Base-by-base conservation (phyloP, 2,888 invertebrate species). In the Asteroscopus sphinx region DNA sequence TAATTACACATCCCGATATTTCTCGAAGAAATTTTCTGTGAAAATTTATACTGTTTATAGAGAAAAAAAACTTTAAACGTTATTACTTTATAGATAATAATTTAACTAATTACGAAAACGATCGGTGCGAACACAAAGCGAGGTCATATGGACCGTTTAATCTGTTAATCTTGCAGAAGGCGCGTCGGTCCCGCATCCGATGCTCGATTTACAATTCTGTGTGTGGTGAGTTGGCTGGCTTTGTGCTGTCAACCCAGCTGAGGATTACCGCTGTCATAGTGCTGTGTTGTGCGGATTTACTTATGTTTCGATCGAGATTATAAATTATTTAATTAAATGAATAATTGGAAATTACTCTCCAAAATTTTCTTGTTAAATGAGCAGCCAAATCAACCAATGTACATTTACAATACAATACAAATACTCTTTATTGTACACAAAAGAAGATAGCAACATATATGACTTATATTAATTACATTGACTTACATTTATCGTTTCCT, bases 161-260 rank as follows among this genome's bases (percentile, higher is more conserved):
- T 76, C 68, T 52, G 65, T 63, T 75, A 73, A 73, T 61, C 54
- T 65, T 59, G 59, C 73, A 67, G 61, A 68, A 64, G 62, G 59
- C 36, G 42, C 40, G 56, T 45, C 33, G 48, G 60, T 57, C 48
- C 41, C 45, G 39, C 53, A 52, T 28, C 71, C 65, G 59, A 55
- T 61, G 69, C 53, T 51, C 53, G 59, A 77, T 80, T 80, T 71
- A 70, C 52, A 61, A 80, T 80, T 80, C 79, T 67, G 73, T 80
- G 63, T 79, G 76, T 77, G 67, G 46, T 36, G 49, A 64, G 57
- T 48, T 48, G 37, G 59, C 49, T 40, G 56, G 74, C 72, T 61
- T 76, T 74, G 71, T 28, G 46, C 53, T 66, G 77, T 75, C 79
- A 70, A 60, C 69, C 59, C 42, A 28, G 44, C 16, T 26, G 26